A percentile compares a stretch with the other conserved stretches of the same genome.
These are phyloP conservation scores for Drosophila borborema DNA, from an alignment of 2,888 invertebrate species.

Conservation along the genomic window DNA sequence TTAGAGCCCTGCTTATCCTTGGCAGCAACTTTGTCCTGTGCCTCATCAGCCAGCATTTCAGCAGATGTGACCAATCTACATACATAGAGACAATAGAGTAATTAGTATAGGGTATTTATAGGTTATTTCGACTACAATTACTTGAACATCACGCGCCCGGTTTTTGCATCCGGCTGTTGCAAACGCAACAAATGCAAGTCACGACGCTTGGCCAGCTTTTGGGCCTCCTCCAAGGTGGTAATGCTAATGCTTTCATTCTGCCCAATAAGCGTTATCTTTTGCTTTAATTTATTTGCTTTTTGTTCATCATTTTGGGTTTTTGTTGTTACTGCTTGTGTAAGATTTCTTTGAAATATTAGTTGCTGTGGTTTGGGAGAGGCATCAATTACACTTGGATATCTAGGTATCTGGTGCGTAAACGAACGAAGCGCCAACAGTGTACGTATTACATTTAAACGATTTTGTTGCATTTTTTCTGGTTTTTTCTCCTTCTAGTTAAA, in stretches of 20 bases:
- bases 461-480: constrained; percentile 34
- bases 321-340: constrained; percentile 51
- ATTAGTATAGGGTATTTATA: not conserved
- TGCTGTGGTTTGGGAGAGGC: constrained; percentile 6
- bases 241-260: constrained; percentile 87
- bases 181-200: constrained; percentile 90
- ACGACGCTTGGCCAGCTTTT: constrained; percentile 89
- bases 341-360: constrained; percentile 27
- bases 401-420: constrained; percentile 23
- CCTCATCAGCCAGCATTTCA: constrained; percentile 88
- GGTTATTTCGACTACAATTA: constrained; percentile 55
- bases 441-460: constrained; percentile 40
- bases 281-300: constrained; percentile 39
- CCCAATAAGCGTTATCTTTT: constrained; percentile 89
- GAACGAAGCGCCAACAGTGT: constrained; percentile 38
- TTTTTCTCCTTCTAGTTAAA: not conserved
- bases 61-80: constrained; percentile 88
- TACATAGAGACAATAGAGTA: constrained; percentile 62
- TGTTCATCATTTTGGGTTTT: constrained; percentile 24
- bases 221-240: constrained; percentile 89
- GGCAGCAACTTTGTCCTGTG: constrained; percentile 2
- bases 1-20: constrained; percentile 64
- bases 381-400: not conserved
- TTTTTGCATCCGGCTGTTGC: constrained; percentile 89
- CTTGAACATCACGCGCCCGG: constrained; percentile 89